phyloP scores from a whole-genome alignment of 92 coral and sea anemone genomes.

The Phymanthus crucifer region DNA sequence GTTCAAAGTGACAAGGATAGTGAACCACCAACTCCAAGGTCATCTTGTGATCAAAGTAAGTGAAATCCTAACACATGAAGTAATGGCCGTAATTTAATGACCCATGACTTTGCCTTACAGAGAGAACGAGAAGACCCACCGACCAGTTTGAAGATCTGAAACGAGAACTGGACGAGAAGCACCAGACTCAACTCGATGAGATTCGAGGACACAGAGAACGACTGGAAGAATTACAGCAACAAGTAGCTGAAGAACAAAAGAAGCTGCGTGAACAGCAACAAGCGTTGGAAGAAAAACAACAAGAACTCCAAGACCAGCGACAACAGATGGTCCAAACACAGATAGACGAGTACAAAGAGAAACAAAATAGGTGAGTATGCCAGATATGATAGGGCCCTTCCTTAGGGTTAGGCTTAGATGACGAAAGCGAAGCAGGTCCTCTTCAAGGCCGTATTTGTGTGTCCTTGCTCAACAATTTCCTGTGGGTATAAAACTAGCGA shows the following conservation, averaged over 20 bases:
- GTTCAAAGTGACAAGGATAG: conserved; percentile 19
- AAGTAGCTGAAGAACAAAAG: conserved; percentile 65
- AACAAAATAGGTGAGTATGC: conserved; percentile 42
- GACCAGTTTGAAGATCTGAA: conserved; percentile 51
- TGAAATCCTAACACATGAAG: not conserved
- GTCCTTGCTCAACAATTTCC: no score
- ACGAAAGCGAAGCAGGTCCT: not conserved
- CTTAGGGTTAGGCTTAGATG: no score
- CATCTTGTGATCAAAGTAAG: conserved; percentile 26
- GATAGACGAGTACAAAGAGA: conserved; percentile 74
- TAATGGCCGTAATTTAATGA: not conserved
- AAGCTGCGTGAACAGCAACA: conserved; percentile 64
- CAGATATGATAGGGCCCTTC: not conserved
- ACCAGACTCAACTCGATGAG: conserved; percentile 60
- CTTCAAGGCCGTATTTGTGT: not conserved
- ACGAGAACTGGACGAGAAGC: conserved; percentile 60
- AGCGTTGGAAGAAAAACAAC: conserved; percentile 63
- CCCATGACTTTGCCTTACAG: conserved; percentile 7
- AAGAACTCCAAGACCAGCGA: conserved; percentile 52
- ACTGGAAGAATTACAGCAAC: conserved; percentile 57
- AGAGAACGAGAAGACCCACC: conserved; percentile 28
- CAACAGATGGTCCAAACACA: conserved; percentile 50
- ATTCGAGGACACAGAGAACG: conserved; percentile 55
- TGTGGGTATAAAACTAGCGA: no score
- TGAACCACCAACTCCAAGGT: conserved; percentile 21